These are phyloP conservation scores for Epinephelus lanceolatus DNA, from an alignment of 2,113 vertebrate genomes.

Conservation along the genomic window DNA sequence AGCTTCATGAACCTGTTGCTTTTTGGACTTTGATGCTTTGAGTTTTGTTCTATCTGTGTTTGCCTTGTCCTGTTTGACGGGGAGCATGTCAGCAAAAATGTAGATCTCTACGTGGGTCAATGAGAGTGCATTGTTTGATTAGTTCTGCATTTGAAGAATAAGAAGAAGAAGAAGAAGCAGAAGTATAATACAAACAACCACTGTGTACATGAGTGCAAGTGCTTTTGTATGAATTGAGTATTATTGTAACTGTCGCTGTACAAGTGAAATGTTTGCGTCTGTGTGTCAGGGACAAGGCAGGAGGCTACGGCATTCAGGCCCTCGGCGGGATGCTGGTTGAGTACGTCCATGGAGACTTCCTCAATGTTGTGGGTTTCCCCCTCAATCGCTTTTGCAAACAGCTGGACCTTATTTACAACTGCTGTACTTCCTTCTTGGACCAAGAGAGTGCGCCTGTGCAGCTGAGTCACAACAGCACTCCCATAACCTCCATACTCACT, in stretches of 20 bases:
- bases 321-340: conserved; percentile 97
- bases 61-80: conserved; percentile 35
- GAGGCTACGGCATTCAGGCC: conserved; percentile 97
- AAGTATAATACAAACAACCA: neutral
- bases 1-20: conserved; percentile 51
- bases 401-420: conserved; percentile 85
- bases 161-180: neutral
- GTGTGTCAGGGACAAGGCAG: conserved; percentile 93
- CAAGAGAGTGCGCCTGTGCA: neutral
- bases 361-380: conserved; percentile 96
- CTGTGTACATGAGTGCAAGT: neutral
- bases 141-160: neutral
- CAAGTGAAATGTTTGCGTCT: conserved; percentile 3
- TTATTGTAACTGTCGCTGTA: neutral
- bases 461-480: conserved; percentile 1
- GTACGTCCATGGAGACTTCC: conserved; percentile 90
- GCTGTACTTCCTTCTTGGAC: neutral
- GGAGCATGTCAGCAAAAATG: conserved; percentile 2
- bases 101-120: neutral
- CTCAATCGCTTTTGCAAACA: conserved; percentile 96
- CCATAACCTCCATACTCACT: neutral
- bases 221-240: neutral
- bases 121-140: neutral
- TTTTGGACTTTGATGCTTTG: conserved; percentile 72
- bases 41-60: conserved; percentile 48